Base-by-base conservation (phyloP, 2,113 vertebrate species). In the Litocranius walleri region DNA sequence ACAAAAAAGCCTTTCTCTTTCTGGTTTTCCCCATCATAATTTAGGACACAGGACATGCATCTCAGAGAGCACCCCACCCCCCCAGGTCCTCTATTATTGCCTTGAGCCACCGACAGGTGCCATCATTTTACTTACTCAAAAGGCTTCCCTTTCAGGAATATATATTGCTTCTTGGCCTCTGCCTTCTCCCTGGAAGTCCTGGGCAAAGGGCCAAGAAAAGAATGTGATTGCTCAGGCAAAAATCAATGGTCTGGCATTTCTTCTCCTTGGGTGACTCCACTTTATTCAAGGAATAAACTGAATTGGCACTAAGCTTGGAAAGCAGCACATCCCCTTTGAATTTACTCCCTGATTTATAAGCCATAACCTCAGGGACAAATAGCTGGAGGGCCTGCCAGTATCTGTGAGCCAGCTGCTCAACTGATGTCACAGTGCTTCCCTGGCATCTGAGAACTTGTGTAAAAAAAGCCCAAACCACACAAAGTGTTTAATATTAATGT, bases 151-250 rank as follows among this genome's bases (percentile, higher is more conserved):
- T 87, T 96, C 56, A 74, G 54, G 74, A 88, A 62, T 82, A 36
- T 56, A 45, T 64, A 88, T 67, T 50, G 82, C 21, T 61, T 93
- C 59, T 94, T 74, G 52, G 45, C 48, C 40, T 48, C 45, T 90
- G 61, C 48, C n/a, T 92, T 27, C 43, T 97, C 81, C 45, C 40
- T 94, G 62, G 64, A 94, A 92, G 30, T 92, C 61, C 78, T 86
- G 91, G 91, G 89, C 54, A 50, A 61, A 67, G 36, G 85, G 54
- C 81, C 91, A 95, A 56, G 74, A n/a, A 67, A 92, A 67, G 48
- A 94, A 80, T 57, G 36, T 40, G 88, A 30, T 88, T 56, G 10
- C 52, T 90, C 62, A 21, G 85, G 36, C 27, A 6, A 91, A 94
- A 90, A 83, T 82, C 80, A 90, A 48, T 77, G 89, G 67, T 30